Evolutionary conservation across 2,113 vertebrate genomes (phyloP).

Genomic region (Philantomba maxwellii): DNA sequence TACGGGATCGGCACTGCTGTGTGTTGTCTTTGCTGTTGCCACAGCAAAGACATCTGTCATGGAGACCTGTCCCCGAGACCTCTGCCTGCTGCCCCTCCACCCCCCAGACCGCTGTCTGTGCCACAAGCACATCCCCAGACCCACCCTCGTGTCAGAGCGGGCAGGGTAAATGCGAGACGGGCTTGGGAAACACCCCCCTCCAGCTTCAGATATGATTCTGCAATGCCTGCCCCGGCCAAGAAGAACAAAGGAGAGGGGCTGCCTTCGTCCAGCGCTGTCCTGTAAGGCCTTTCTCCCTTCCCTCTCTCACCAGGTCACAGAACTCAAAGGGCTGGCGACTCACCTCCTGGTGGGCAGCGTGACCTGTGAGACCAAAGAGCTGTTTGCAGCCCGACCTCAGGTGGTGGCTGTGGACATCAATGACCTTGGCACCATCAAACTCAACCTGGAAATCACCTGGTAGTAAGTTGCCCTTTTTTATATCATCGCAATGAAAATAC

Average conservation of each 20-base stretch:
- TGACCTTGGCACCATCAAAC: conserved; percentile 96
- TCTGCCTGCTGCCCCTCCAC: not conserved
- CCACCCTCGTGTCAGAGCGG: fast-evolving
- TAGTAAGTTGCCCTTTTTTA: conserved; percentile 85
- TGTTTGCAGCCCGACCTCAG: conserved; percentile 96
- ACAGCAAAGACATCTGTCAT: fast-evolving
- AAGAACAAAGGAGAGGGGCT: not conserved
- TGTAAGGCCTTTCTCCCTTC: not conserved
- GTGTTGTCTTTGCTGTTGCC: not conserved
- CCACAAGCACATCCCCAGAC: fast-evolving
- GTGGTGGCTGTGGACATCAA: conserved; percentile 97
- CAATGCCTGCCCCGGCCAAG: not conserved
- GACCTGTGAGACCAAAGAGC: conserved; percentile 97
- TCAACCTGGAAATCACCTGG: conserved; percentile 98
- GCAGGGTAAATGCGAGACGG: not conserved
- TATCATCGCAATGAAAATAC: fast-evolving
- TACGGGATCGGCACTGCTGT: conserved; percentile 12
- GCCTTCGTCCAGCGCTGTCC: not conserved
- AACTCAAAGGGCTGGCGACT: conserved; percentile 94
- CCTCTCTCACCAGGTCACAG: conserved; percentile 86
- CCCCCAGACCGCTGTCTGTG: not conserved
- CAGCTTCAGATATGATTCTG: not conserved
- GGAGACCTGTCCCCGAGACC: not conserved
- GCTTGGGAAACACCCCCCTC: not conserved
- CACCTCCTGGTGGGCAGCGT: conserved; percentile 96